Conservation (phyloP, 2,888 invertebrate genomes). For the Congeria kusceri region DNA sequence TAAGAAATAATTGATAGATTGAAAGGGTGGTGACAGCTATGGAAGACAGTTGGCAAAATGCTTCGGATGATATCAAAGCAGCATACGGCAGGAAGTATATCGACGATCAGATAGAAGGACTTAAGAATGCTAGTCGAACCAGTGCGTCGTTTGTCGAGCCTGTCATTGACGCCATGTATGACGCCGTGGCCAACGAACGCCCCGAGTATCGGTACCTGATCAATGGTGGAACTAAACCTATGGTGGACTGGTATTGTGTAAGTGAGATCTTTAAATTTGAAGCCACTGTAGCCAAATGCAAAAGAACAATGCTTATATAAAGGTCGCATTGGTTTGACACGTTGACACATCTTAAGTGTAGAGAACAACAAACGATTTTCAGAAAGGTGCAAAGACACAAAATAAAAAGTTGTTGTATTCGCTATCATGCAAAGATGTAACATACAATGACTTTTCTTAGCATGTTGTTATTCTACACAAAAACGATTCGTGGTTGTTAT, state of each 20-base stretch:
- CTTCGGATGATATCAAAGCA: slow-evolving; percentile 33
- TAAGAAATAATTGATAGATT: slow-evolving; percentile 10
- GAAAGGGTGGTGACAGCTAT: slow-evolving; percentile 32
- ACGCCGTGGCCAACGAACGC: slow-evolving; percentile 53
- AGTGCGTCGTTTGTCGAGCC: slow-evolving; percentile 49
- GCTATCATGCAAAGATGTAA: too few species aligned
- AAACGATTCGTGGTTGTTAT: too few species aligned
- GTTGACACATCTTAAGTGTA: too few species aligned
- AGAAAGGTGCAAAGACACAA: too few species aligned
- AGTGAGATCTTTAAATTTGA: slow-evolving; percentile 15
- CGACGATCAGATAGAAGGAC: slow-evolving; percentile 30
- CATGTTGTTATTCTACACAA: too few species aligned
- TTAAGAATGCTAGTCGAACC: slow-evolving; percentile 3
- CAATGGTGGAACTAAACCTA: slow-evolving; percentile 50
- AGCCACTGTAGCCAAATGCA: too few species aligned
- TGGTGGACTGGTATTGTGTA: slow-evolving; percentile 60
- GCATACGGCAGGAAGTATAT: slow-evolving; percentile 53
- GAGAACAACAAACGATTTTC: too few species aligned
- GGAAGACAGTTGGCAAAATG: slow-evolving; percentile 36
- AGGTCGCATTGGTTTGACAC: too few species aligned
- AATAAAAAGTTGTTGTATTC: too few species aligned
- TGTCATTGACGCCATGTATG: slow-evolving; percentile 58
- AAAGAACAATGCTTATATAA: too few species aligned
- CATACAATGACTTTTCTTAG: too few species aligned
- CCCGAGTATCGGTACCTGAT: slow-evolving; percentile 61